Evolutionary conservation across 2,113 vertebrate genomes (phyloP), one percentile per base, ranked within the genome.

Genomic region (Thomomys bottae): DNA sequence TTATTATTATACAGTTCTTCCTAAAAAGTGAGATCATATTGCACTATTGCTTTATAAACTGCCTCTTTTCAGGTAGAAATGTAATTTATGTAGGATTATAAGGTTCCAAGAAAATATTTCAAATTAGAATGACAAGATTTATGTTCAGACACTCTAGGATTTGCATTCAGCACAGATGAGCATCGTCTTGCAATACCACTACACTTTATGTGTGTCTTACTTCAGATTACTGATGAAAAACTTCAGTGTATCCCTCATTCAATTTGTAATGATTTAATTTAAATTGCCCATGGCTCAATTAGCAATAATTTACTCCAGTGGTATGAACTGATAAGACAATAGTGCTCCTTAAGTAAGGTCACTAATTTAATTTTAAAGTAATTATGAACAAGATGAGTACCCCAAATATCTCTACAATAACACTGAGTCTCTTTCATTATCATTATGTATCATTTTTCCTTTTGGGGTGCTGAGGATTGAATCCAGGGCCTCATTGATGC

Each of bases 321-420:
- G 34, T n/a, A 67, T 68, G 32, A 68, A 28, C 18, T 28, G n/a
- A 45, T 72, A 66, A 18, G 32, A 88, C 86, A 87, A 45, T 9
- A 3, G 2, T 59, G 30, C 21, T 4, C 5, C 59, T 45, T 61
- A 67, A 38, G 12, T 75, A 59, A 38, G n/a, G 36, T 15, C 49
- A 70, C 10, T 42, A 70, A 82, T 77, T 70, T 70, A 77, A 81
- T 64, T 77, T 1, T 63, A 63, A 71, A 94, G 64, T 71, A 85
- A 45, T 38, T 75, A 59, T 20, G 21, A 84, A 28, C 21, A 49
- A 49, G 45, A 49, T 49, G 45, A 8, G 14, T 49, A 54, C 12
- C 17, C 26, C 66, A 26, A 82, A 82, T 28, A 77, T 71, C 54
- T 71, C 54, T 42, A 57, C 24, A 64, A 32, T 42, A 82, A 21